phyloP scores from a whole-genome alignment of 2,797 vertebrate species.

The Falco berigora region DNA sequence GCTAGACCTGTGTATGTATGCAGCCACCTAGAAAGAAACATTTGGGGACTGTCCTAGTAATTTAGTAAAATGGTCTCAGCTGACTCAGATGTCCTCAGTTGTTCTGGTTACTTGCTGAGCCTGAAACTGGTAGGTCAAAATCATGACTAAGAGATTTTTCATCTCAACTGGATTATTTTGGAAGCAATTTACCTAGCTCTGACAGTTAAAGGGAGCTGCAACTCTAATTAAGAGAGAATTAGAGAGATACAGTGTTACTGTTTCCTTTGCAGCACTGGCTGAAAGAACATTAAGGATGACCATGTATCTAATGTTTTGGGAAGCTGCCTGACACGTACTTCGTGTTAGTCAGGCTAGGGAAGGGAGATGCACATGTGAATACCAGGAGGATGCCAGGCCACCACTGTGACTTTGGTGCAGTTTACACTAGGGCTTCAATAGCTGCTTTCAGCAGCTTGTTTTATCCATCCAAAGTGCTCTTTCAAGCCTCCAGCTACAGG shows the following conservation, averaged over 20 bases:
- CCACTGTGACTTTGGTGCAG: not conserved
- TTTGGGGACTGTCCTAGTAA: not conserved
- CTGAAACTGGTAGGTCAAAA: not conserved
- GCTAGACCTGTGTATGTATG: not conserved
- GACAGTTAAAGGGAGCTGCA: not conserved
- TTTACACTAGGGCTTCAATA: not conserved
- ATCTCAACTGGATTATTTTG: not conserved
- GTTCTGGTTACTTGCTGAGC: not conserved
- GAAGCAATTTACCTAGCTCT: not conserved
- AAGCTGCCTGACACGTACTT: not conserved
- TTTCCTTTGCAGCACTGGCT: not conserved
- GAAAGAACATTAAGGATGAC: not conserved
- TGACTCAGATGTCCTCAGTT: not conserved
- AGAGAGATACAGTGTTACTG: not conserved
- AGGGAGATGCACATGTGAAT: not conserved
- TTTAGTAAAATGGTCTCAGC: not conserved
- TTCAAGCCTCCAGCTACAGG: not conserved
- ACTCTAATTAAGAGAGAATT: not conserved
- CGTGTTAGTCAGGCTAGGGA: not conserved
- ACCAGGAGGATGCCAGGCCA: not conserved
- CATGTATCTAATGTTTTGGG: not conserved
- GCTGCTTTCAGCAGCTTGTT: not conserved
- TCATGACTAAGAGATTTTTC: not conserved
- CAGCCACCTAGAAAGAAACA: not conserved
- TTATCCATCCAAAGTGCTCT: not conserved